Evolutionary conservation across 2,797 vertebrate genomes (phyloP), one percentile per base, ranked within the genome.

Genomic region (Schizopygopsis malacanthus): DNA sequence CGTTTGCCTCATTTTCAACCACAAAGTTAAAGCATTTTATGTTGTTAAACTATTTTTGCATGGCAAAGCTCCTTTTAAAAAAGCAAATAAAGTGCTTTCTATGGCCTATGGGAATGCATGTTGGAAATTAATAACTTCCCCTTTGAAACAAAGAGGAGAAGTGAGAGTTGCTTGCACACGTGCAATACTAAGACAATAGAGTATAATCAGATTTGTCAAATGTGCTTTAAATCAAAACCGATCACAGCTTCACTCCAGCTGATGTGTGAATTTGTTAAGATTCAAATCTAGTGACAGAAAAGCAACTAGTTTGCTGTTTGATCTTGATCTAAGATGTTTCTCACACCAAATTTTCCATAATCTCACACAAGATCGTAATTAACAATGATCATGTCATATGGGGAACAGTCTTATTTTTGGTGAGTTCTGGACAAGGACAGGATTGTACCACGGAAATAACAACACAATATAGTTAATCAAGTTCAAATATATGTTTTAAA

Each of bases 401-500:
- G 16, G 15, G 11, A 61, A 39, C 11, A 37, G 1, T 84, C 39
- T 75, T 83, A n/a, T 50, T 85, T 80, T 11, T 81, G 39, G 20
- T 80, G 5, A 79, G 65, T 37, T 43, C 41, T 82, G 79, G 79
- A 85, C 63, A 76, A 43, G 79, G 82, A 69, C 41, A 87, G 73
- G 41, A 82, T 37, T 87, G 85, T 47, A 54, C 47, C 25, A 82
- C 5, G 61, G 79, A 79, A 87, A 67, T 67, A 11, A 15, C n/a
- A 61, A 41, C 9, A 39, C 63, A 22, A 41, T 65, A 61, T 56
- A n/a, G 8, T 73, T 71, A 10, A 63, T 65, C 5, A 2, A 67
- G 16, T 70, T 25, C 6, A 20, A 70, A 56, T 13, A 6, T 63
- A 61, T 63, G 22, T 22, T 81, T 43, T 43, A 61, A 59, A 8